Evolutionary conservation across 2,888 invertebrate genomes (phyloP), one percentile per base, ranked within the genome.

Genomic region (Hemistola chrysoprasaria): DNA sequence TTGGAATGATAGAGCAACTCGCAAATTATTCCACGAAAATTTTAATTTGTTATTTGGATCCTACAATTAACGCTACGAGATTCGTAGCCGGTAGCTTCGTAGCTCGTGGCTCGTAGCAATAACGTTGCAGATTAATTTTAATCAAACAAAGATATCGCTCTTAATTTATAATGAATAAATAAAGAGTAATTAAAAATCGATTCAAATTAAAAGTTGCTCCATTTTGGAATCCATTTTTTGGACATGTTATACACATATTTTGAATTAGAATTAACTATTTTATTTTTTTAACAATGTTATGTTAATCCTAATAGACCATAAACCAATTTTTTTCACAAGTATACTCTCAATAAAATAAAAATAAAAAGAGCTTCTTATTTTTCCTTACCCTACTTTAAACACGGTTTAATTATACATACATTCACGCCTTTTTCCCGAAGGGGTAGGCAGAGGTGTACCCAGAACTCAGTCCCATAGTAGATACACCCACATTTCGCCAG

Each of bases 21-120:
- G 59, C 65, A 69, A 72, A 75, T 77, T 68, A 78, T 66, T 74
- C 65, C 50, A 47, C 57, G 60, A 63, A 65, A 24, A 71, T 75
- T 74, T 75, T 75, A 77, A 78, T 78, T 78, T 73, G 71, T 75
- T 79, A 75, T 81, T 75, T 67, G 67, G 62, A 65, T 65, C 58
- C 56, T 59, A 56, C 68, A 74, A 76, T 76, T 71, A 70, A 50
- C 47, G 47, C 45, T 50, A 38, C 50, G 42, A 34, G 48, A 32
- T 52, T 42, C 41, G 37, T 46, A 43, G 32, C 30, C 40, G 10
- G 33, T 54, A 58, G 56, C 58, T 50, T 56, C 43, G 51, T 56
- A 53, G 50, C 16, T 4, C 16, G 16, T 16, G 30, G 27, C 2
- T 5, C 35, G 35, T 40, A 34, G 33, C 43, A 10, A 41, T 47